Percentiles rank a stretch among this genome's conserved stretches.
These are phyloP conservation scores for Heliocidaris erythrogramma DNA, from an alignment of 35 echinoderm and acorn worm species.

Conservation along the genomic window DNA sequence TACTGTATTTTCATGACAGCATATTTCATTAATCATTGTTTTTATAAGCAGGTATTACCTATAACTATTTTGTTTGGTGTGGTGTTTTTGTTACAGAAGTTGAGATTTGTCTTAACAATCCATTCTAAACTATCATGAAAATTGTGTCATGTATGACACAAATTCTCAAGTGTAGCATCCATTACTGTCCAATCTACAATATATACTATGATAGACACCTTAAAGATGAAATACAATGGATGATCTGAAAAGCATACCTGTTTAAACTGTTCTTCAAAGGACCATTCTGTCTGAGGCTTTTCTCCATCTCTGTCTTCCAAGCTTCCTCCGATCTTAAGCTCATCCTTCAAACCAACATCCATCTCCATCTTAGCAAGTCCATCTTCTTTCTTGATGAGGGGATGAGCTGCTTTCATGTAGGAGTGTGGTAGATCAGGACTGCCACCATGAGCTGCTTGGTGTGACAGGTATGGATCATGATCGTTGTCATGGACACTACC, in stretches of 20 bases:
- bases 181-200: too few species aligned
- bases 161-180: too few species aligned
- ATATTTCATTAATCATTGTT: too few species aligned
- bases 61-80: too few species aligned
- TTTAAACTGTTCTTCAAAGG: slow-evolving; percentile 51
- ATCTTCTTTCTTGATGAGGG: slow-evolving; percentile 35
- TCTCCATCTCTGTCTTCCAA: slow-evolving; percentile 40
- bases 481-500: slow-evolving; percentile 38
- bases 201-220: too few species aligned
- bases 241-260: neutral
- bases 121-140: too few species aligned
- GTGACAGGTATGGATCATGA: neutral
- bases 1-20: too few species aligned
- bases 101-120: too few species aligned
- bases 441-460: slow-evolving; percentile 24
- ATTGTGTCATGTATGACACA: too few species aligned
- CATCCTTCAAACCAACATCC: slow-evolving; percentile 26
- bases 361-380: slow-evolving; percentile 15
- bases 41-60: too few species aligned
- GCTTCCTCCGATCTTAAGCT: neutral
- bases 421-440: slow-evolving; percentile 39
- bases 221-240: too few species aligned
- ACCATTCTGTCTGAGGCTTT: slow-evolving; percentile 39
- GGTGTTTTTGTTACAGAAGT: too few species aligned
- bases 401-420: slow-evolving; percentile 19